A percentile compares a stretch with the other conserved stretches of the same genome.
Conservation (phyloP, 2,113 vertebrate species). For the Varanus komodoensis region DNA sequence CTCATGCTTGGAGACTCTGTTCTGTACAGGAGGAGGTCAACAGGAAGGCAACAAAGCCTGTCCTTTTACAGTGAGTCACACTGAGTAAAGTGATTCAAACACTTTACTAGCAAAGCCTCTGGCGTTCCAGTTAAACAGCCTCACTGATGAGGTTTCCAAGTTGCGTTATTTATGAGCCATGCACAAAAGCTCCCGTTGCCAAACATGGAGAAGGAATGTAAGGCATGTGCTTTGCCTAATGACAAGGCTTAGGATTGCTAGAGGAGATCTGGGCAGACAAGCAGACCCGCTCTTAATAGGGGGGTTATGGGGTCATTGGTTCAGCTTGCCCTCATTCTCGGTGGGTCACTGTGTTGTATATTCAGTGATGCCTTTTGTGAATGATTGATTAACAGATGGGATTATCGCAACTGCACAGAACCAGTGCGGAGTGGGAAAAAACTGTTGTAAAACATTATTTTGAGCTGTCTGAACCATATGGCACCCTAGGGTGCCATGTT, state of each 20-base stretch:
- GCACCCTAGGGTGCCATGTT: not conserved
- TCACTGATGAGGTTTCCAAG: slow-evolving; percentile 30
- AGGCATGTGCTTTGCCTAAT: not conserved
- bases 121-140: not conserved
- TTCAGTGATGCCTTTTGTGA: not conserved
- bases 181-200: slow-evolving; percentile 40
- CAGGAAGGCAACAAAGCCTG: not conserved
- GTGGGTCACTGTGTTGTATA: not conserved
- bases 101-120: not conserved
- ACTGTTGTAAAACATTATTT: not conserved
- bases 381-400: slow-evolving; percentile 7
- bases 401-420: not conserved
- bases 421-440: not conserved
- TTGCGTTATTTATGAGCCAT: not conserved
- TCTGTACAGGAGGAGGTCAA: not conserved
- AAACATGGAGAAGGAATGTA: slow-evolving; percentile 53
- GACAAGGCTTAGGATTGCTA: not conserved
- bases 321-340: not conserved
- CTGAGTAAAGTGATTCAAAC: not conserved
- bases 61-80: not conserved
- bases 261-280: slow-evolving; percentile 5
- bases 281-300: not conserved
- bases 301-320: not conserved
- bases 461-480: too few species aligned
- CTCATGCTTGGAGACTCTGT: not conserved